A percentile compares a stretch with the other conserved stretches of the same genome.
phyloP scores from a whole-genome alignment of 2,797 vertebrate genomes.

The Hyperoplus immaculatus region DNA sequence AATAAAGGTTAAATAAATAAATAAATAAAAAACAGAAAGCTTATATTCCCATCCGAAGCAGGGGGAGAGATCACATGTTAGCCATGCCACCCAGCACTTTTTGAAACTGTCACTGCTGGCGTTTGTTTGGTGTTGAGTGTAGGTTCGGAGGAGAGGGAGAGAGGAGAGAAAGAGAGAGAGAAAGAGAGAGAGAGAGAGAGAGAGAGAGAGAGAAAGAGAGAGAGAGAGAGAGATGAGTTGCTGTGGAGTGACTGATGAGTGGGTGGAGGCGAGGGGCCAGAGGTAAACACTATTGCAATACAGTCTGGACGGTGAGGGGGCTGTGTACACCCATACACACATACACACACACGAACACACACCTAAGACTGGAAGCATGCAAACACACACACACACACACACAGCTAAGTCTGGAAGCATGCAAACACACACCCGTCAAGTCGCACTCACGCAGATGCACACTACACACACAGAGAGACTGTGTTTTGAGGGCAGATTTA shows the following conservation, averaged over 20 bases:
- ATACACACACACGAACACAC: slow-evolving; percentile 30
- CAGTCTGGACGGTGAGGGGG: slow-evolving; percentile 64
- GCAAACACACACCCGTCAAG: slow-evolving; percentile 37
- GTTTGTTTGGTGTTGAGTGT: slow-evolving; percentile 63
- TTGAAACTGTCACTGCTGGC: slow-evolving; percentile 62
- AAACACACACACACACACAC: slow-evolving; percentile 40
- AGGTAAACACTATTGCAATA: slow-evolving; percentile 75
- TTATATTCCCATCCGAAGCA: slow-evolving; percentile 28
- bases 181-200: slow-evolving; percentile 68
- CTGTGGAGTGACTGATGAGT: slow-evolving; percentile 78
- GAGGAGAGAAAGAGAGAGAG: slow-evolving; percentile 44
- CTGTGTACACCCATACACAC: slow-evolving; percentile 45
- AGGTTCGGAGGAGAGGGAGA: slow-evolving; percentile 65
- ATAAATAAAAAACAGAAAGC: slow-evolving; percentile 19
- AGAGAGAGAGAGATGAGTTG: slow-evolving; percentile 74
- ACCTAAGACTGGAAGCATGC: slow-evolving; percentile 29
- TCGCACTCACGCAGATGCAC: slow-evolving; percentile 35
- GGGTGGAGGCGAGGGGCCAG: slow-evolving; percentile 70
- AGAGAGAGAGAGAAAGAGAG: slow-evolving; percentile 66
- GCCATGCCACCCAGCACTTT: slow-evolving; percentile 54
- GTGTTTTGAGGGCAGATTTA: slow-evolving; percentile 72
- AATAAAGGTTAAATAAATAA: too few relatives aligned
- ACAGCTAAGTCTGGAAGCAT: slow-evolving; percentile 28
- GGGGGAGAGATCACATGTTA: slow-evolving; percentile 42
- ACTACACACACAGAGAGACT: slow-evolving; percentile 17